Conservation (phyloP, 2,113 vertebrate species). For the Tympanuchus pallidicinctus region DNA sequence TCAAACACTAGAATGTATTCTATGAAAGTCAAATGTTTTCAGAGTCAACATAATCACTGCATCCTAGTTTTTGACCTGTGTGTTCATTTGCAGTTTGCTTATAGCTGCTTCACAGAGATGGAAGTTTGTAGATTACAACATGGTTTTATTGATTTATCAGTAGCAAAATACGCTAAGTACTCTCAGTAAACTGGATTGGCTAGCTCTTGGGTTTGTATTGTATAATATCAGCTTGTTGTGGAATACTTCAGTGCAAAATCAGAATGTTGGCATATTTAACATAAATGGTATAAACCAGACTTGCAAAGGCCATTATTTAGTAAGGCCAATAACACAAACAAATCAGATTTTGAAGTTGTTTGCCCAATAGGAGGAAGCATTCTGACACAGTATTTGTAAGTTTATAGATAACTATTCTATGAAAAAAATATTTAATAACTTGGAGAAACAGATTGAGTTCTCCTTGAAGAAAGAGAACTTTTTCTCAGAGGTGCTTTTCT, state of each 20-base stretch:
- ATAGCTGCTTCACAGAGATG: conserved; percentile 79
- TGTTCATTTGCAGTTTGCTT: conserved; percentile 81
- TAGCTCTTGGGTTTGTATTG: conserved; percentile 65
- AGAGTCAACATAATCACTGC: conserved; percentile 79
- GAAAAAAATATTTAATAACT: conserved; percentile 73
- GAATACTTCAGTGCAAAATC: conserved; percentile 79
- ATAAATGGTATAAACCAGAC: conserved; percentile 63
- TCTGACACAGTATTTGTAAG: conserved; percentile 70
- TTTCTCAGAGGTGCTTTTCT: conserved; percentile 28
- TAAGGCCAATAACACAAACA: conserved; percentile 77
- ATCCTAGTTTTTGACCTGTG: conserved; percentile 76
- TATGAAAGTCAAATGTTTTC: conserved; percentile 80
- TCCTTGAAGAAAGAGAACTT: conserved; percentile 60
- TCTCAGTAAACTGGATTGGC: conserved; percentile 72
- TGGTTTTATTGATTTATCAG: conserved; percentile 82
- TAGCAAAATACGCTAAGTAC: conserved; percentile 78
- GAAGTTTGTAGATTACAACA: conserved; percentile 80
- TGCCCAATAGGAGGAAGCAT: conserved; percentile 65
- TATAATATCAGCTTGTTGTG: conserved; percentile 76
- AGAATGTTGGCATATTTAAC: conserved; percentile 74
- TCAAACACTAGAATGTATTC: conserved; percentile 67
- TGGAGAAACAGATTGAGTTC: conserved; percentile 52
- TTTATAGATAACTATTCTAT: conserved; percentile 60
- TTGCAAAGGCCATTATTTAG: conserved; percentile 81
- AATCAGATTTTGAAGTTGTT: conserved; percentile 74